Base-by-base conservation (phyloP, 2,113 vertebrate genomes). In the Paradisaea rubra region DNA sequence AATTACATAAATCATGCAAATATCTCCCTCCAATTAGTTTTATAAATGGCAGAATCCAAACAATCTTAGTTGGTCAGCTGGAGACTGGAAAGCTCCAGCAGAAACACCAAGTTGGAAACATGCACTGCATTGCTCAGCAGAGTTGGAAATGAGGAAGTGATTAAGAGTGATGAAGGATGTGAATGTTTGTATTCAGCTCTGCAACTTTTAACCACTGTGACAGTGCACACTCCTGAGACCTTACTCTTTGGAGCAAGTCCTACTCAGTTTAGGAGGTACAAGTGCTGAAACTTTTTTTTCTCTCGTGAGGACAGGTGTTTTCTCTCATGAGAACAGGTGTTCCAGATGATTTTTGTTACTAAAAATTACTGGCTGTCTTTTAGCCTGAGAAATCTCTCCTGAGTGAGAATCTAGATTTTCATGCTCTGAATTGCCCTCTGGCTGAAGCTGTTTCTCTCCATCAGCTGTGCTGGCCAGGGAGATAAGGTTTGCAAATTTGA, bases 61-160 rank as follows among this genome's bases (percentile, higher is more conserved):
- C 42, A 42, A 17, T 1, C 0, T 57, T 69, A 65, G 13, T 20
- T 83, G n/a, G 18, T 72, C 50, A 83, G n/a, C 28, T 73, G 28
- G 20, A 53, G 4, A 70, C 42, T 54, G 23, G 71, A 81, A 95
- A 84, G n/a, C 31, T 69, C 41, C 41, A 61, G 20, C 13, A 66
- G 47, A 54, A 91, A 39, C 6, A 25, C 0, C 0, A 45, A 81
- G 22, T 4, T 76, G 21, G 31, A 81, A 91, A 47, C 0, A 0
- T 54, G 35, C 30, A 30, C 22, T 23, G 13, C 0, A 0, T 69
- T 86, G 74, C 22, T 60, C 28, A 45, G 37, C 28, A 64, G 56
- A 92, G 25, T 0, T 53, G 54, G 59, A 72, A 92, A 82, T 31
- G 2, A 5, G 24, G 65, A 81, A 89, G 11, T 39, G 22, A 33